These are phyloP conservation scores for Napeogenes sylphis DNA, from an alignment of 2,888 invertebrate species.

Conservation along the genomic window DNA sequence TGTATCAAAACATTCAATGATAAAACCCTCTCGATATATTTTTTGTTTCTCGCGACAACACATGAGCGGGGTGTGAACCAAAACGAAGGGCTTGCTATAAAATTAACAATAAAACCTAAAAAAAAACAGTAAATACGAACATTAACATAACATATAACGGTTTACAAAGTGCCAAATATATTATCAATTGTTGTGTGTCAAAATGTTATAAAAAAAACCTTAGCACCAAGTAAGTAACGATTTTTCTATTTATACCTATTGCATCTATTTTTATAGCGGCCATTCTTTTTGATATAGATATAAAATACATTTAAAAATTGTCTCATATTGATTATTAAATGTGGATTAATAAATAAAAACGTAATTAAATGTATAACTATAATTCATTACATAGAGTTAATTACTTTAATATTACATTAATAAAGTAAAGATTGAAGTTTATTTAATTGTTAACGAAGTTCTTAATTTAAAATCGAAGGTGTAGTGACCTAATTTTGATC, in stretches of 20 bases:
- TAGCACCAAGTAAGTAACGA: conserved; percentile 54
- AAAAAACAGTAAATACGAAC: conserved; percentile 41
- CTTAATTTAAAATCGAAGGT: conserved; percentile 34
- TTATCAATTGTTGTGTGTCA: conserved; percentile 22
- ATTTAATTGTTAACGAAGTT: conserved; percentile 13
- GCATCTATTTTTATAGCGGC: conserved; percentile 39
- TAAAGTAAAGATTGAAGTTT: neutral
- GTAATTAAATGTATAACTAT: too few relatives aligned
- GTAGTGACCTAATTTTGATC: conserved; percentile 52
- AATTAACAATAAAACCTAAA: conserved; percentile 58
- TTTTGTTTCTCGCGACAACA: conserved; percentile 53
- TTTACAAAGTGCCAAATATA: conserved; percentile 6
- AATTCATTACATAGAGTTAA: too few relatives aligned
- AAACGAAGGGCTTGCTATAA: conserved; percentile 54
- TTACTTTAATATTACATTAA: neutral
- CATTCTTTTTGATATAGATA: neutral
- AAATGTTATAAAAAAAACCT: conserved; percentile 17
- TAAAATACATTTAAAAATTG: neutral
- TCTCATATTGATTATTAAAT: neutral
- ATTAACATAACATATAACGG: conserved; percentile 8
- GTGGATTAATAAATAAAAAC: neutral
- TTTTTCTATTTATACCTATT: conserved; percentile 47
- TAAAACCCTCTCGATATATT: conserved; percentile 44
- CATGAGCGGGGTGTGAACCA: conserved; percentile 69
- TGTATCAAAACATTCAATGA: neutral